phyloP scores from a whole-genome alignment of 2,113 vertebrate genomes.

The Prinia subflava region DNA sequence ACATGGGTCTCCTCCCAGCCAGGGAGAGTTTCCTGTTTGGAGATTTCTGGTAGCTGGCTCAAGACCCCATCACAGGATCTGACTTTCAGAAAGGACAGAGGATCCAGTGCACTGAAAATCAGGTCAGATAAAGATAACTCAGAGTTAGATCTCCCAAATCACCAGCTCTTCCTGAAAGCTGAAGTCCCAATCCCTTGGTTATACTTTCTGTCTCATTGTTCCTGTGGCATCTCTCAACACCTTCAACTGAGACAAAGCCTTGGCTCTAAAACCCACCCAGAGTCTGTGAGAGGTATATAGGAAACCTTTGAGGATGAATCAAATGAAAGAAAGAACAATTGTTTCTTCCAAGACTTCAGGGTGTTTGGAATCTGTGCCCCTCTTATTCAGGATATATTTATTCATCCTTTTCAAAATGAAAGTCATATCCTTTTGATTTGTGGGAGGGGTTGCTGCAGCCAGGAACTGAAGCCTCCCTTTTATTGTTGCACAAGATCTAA shows the following conservation, averaged over 20 bases:
- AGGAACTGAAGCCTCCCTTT: background rate
- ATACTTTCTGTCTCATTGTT: background rate
- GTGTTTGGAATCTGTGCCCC: background rate
- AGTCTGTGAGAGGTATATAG: background rate
- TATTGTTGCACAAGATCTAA: slow-evolving; percentile 47
- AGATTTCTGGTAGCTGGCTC: background rate
- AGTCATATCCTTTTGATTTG: slow-evolving; percentile 34
- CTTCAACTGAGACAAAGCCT: slow-evolving; percentile 3
- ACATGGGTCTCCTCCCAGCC: background rate
- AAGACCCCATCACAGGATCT: background rate
- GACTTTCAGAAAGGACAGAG: background rate
- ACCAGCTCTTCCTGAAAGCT: background rate
- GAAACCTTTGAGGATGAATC: slow-evolving; percentile 3
- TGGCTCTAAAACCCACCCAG: background rate
- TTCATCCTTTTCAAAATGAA: slow-evolving; percentile 29
- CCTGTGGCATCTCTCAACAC: background rate
- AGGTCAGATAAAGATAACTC: background rate
- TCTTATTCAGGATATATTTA: slow-evolving; percentile 29
- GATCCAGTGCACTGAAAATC: background rate
- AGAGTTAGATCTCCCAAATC: background rate
- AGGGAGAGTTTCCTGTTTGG: background rate
- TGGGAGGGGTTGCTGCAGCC: slow-evolving; percentile 22
- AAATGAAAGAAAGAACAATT: slow-evolving; percentile 30
- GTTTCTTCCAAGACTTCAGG: background rate
- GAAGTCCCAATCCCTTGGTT: background rate